Evolutionary conservation across 1,140 invertebrate species (phyloP).

Genomic region (Scaptomyza hsui): DNA sequence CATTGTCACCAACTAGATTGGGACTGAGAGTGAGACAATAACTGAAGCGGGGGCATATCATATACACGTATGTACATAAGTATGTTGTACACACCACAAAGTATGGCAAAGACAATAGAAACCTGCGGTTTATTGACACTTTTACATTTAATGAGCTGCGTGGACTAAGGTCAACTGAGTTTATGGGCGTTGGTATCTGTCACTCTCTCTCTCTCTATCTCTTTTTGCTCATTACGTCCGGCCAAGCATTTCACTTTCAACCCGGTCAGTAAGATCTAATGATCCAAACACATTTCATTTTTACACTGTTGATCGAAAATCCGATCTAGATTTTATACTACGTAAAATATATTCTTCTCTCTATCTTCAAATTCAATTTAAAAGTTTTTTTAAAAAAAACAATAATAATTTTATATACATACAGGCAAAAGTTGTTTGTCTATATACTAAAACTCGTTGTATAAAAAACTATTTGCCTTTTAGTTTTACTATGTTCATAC

Average conservation of each 20-base stretch:
- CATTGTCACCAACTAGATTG: slow-evolving; percentile 50
- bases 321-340: not conserved
- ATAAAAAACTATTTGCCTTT: no score
- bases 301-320: not conserved
- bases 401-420: no score
- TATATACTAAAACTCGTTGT: no score
- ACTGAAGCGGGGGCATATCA: not conserved
- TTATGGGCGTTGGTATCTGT: slow-evolving; percentile 41
- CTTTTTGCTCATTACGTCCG: slow-evolving; percentile 18
- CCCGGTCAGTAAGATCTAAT: slow-evolving; percentile 3
- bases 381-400: no score
- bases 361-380: no score
- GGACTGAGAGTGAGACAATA: not conserved
- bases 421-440: no score
- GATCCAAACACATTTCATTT: not conserved
- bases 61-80: not conserved
- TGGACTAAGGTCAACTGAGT: slow-evolving; percentile 49
- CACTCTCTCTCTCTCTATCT: slow-evolving; percentile 42
- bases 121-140: slow-evolving; percentile 72
- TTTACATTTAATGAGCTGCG: slow-evolving; percentile 70
- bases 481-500: no score
- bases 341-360: no score
- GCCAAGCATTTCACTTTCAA: slow-evolving; percentile 63
- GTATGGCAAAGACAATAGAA: slow-evolving; percentile 37
- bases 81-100: not conserved